Percentiles rank a stretch among this genome's conserved stretches.
Conservation (phyloP, 2,888 invertebrate species). For the Palloptera scutellata region DNA sequence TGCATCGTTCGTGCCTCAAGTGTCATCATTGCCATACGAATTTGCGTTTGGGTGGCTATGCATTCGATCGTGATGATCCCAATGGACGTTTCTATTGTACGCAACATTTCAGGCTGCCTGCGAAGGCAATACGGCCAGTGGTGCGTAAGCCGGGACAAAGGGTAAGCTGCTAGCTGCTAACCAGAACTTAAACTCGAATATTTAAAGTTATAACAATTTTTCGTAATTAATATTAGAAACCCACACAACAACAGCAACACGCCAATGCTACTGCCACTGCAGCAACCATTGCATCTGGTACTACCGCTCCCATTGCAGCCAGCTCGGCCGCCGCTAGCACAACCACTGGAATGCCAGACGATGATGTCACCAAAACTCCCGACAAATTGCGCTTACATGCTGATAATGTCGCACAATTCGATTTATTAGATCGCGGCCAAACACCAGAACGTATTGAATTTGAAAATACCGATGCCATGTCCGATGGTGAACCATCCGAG, state of each 20-base stretch:
- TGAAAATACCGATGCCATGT: constrained; percentile 74
- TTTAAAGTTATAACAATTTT: background rate
- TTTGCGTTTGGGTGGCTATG: constrained; percentile 79
- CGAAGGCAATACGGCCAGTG: constrained; percentile 64
- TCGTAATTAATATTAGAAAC: constrained; percentile 42
- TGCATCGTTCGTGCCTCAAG: constrained; percentile 92
- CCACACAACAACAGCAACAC: constrained; percentile 39
- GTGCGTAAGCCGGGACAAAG: constrained; percentile 50
- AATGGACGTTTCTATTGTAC: constrained; percentile 78
- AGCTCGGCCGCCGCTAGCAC: constrained; percentile 11
- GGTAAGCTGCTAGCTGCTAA: constrained; percentile 37
- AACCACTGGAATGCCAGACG: constrained; percentile 27
- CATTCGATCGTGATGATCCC: constrained; percentile 75
- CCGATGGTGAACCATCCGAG: constrained; percentile 70
- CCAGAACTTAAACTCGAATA: too few relatives aligned
- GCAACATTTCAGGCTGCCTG: constrained; percentile 75
- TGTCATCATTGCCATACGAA: constrained; percentile 91
- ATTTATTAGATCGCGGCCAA: constrained; percentile 66
- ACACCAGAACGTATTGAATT: constrained; percentile 85
- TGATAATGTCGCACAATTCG: constrained; percentile 56
- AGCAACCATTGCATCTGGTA: constrained; percentile 14
- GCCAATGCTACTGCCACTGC: constrained; percentile 5
- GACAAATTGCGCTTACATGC: constrained; percentile 62
- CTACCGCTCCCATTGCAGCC: constrained; percentile 28
- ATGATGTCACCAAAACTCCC: constrained; percentile 61